Evolutionary conservation across 2,888 invertebrate species (phyloP).

Genomic region (Agrochola lota): DNA sequence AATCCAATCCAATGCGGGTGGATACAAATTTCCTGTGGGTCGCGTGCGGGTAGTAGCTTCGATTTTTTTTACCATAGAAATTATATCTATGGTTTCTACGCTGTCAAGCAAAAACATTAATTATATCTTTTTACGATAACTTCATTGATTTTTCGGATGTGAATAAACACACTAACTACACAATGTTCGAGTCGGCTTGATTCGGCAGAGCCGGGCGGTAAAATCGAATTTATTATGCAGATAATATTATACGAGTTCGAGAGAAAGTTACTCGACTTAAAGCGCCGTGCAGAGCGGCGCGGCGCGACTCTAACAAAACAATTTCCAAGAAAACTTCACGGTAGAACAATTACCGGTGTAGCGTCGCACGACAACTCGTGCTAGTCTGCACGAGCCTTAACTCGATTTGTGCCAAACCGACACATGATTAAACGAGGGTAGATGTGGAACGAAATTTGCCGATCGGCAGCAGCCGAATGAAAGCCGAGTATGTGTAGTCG

Average conservation of each 20-base stretch:
- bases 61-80: conserved; percentile 1
- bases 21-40: conserved; percentile 55
- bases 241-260: no score
- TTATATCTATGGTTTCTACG: neutral
- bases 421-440: neutral
- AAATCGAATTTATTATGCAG: no score
- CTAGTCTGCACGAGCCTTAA: no score
- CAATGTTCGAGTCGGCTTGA: neutral
- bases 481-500: no score
- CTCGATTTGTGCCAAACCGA: neutral
- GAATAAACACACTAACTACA: neutral
- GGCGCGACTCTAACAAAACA: no score
- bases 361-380: no score
- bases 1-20: conserved; percentile 39
- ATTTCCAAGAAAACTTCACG: no score
- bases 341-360: no score
- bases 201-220: neutral
- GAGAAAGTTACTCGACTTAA: no score
- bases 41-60: conserved; percentile 2
- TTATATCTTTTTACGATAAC: neutral
- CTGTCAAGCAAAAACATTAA: neutral
- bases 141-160: neutral
- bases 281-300: no score
- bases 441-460: neutral
- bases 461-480: no score